phyloP scores from a whole-genome alignment of 2,113 vertebrate genomes.

The Hippolais icterina region DNA sequence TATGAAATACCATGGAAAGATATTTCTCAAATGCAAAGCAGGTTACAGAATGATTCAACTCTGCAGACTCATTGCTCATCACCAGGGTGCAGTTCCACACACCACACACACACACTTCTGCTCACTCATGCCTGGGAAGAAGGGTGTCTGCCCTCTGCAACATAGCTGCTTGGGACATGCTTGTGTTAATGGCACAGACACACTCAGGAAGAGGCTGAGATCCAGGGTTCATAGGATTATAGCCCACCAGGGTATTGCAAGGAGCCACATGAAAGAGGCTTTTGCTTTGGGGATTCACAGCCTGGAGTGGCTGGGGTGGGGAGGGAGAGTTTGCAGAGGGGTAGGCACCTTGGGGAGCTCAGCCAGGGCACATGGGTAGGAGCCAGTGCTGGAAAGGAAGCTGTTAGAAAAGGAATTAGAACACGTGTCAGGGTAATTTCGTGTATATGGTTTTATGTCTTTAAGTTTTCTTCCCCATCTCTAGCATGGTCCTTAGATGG shows the following conservation, averaged over 20 bases:
- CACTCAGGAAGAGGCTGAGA: background rate
- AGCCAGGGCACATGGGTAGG: background rate
- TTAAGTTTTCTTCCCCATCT: background rate
- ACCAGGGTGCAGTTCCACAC: background rate
- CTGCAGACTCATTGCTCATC: background rate
- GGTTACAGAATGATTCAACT: slow-evolving; percentile 16
- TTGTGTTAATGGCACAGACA: background rate
- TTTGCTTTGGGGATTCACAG: background rate
- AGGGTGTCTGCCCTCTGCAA: background rate
- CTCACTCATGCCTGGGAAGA: background rate
- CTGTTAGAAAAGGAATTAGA: background rate
- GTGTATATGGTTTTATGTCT: background rate
- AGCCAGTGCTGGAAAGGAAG: background rate
- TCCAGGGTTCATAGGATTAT: background rate
- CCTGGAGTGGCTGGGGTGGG: background rate
- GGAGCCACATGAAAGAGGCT: background rate
- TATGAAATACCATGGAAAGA: background rate
- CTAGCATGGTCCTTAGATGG: background rate
- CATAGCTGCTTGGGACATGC: background rate
- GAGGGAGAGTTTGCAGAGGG: background rate
- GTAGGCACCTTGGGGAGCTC: background rate
- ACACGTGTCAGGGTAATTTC: background rate
- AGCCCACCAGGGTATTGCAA: background rate
- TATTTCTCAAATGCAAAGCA: background rate
- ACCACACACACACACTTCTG: background rate